Base-by-base conservation (phyloP, 2,113 vertebrate genomes). In the Antechinus flavipes region DNA sequence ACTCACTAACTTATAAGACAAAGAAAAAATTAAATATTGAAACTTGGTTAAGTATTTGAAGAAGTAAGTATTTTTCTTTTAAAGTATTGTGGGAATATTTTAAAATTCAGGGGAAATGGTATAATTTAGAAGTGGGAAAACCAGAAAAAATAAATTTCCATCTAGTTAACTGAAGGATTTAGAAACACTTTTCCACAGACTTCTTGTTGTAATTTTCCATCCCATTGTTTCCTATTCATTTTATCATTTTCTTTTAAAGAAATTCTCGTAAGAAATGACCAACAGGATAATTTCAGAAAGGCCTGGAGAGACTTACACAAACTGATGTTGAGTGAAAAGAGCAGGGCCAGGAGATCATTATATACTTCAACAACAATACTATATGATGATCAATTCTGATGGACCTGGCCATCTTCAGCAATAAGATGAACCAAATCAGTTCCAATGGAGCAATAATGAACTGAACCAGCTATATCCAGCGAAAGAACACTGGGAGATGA, bases 161-260 rank as follows among this genome's bases (percentile, higher is more conserved):
- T 93, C 96, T 53, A 89, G 53, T 94, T 93, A 91, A 95, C 26
- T 95, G 92, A 98, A 94, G 96, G 91, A 46, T 95, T 97, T 97
- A 89, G 95, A 98, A 97, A 97, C 96, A 95, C 55, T 47, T 49
- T 50, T 91, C 96, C 55, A 24, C 58, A 95, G 76, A 55, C 58
- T 95, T 96, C 97, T 97, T 97, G 56, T 92, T 96, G 24, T 91
- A 96, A 93, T 89, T 89, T 96, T 95, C 97, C 97, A 96, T 96
- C 95, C n/a, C 84, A 27, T 46, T 96, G 47, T 96, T 96, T 90
- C 52, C 35, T 27, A 27, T 26, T 58, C 30, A 61, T 30, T 61
- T 27, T n/a, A 19, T 76, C 35, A 19, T 76, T 76, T n/a, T 8
- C 12, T 5, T 53, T 90, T 90, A 8, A 52, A 68, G 24, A 19